Base-by-base conservation (phyloP, 2,797 vertebrate genomes). In the Loriculus beryllinus region DNA sequence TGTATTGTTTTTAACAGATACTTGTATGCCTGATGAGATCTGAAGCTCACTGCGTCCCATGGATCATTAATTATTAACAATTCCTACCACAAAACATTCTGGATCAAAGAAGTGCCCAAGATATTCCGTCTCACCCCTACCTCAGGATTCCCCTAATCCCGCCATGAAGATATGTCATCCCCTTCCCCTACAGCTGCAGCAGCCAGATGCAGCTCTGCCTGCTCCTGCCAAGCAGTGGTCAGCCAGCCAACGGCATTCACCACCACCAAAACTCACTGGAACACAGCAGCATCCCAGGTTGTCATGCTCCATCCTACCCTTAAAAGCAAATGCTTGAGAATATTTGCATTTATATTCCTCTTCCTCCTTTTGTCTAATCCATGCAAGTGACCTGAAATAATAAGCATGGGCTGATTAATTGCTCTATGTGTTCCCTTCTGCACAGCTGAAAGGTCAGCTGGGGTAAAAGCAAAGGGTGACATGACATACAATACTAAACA, bases 301-400 rank as follows among this genome's bases (percentile, higher is more conserved):
- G 79, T 59, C 9, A 4, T 35, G 70, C 45, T 87, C 87, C 80
- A 95, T 86, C 57, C 71, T 86, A 87, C 76, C 37, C 72, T 79
- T 82, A 77, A 91, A 91, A 84, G 80, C 64, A 93, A 84, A 70
- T 5, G 49, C 68, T 75, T 67, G 74, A 81, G 90, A 96, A 89
- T 85, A 85, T 86, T 92, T 93, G 87, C 87, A 94, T 96, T 94
- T 92, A 49, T 69, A 86, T 85, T 92, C 54, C 25, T 81, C 57
- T 68, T 80, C 79, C 84, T 91, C 31, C 72, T 93, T 83, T 68
- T 82, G 52, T 45, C 72, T 93, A 85, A 62, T 45, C n/a, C 72
- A 82, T 37, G 37, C 86, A 92, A 90, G 79, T 80, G 84, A 95
- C 79, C 82, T 63, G 85, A 89, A 93, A 47, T 64, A 86, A 94